These are phyloP conservation scores for Pollenia angustigena DNA, from an alignment of 2,888 invertebrate genomes.

Conservation along the genomic window DNA sequence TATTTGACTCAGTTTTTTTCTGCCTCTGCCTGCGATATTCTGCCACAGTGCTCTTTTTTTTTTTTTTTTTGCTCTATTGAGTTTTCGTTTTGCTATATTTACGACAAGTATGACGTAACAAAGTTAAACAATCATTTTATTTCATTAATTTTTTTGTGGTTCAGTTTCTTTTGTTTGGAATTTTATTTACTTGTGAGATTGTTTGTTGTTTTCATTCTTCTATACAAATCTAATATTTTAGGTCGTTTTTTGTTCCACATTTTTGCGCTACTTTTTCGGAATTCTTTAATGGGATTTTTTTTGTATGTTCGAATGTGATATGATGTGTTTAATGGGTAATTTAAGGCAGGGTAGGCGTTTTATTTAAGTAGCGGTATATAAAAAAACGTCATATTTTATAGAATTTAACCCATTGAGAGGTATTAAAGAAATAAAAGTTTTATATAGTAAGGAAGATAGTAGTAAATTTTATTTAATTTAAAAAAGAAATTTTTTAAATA, in stretches of 20 bases:
- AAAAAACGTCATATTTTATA: neutral
- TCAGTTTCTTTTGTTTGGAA: slow-evolving; percentile 1
- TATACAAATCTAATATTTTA: slow-evolving; percentile 29
- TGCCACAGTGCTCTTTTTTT: slow-evolving; percentile 8
- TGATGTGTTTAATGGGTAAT: slow-evolving; percentile 7
- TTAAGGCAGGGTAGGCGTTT: slow-evolving; percentile 31
- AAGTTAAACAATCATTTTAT: slow-evolving; percentile 35
- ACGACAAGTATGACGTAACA: slow-evolving; percentile 51
- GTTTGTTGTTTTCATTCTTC: neutral
- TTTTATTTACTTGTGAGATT: slow-evolving; percentile 27
- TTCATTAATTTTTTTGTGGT: slow-evolving; percentile 3
- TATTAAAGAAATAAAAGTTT: neutral
- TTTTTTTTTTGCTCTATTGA: slow-evolving; percentile 21
- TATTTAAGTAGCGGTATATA: neutral
- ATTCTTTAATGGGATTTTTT: slow-evolving; percentile 22
- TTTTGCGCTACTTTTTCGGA: slow-evolving; percentile 3
- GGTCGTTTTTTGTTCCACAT: neutral
- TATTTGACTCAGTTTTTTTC: slow-evolving; percentile 26
- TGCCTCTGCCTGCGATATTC: neutral
- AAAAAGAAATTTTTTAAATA: too few species aligned
- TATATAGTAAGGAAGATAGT: neutral
- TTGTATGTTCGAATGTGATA: neutral
- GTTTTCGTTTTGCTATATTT: slow-evolving; percentile 22
- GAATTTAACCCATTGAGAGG: slow-evolving; percentile 13
- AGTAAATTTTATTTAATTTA: too few species aligned